Base-by-base conservation (phyloP, 2,113 vertebrate genomes). In the Oreocharis arfaki region DNA sequence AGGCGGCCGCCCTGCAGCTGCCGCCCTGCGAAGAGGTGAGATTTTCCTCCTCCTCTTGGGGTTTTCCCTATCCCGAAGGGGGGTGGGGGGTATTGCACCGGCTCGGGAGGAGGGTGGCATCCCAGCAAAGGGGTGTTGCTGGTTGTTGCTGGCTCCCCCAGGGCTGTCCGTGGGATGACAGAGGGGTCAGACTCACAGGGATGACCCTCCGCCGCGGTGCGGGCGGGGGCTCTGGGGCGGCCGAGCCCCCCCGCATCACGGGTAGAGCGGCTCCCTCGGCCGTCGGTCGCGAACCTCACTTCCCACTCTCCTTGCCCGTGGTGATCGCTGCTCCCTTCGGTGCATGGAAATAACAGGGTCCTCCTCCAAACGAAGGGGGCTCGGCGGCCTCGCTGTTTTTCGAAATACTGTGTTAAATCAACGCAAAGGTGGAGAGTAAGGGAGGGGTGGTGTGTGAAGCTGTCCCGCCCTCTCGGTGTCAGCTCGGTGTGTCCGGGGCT, bases 11-110 rank as follows among this genome's bases (percentile, higher is more conserved):
- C 77, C 89, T 80, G 60, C 97, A 94, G 95, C 87, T 93, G 83
- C 97, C 97, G 39, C 97, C 96, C 56, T 98, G 98, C 90, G 93
- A 88, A 93, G 98, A 98, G 98, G 98, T 98, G 97, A 98, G 97
- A 76, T 97, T 96, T 96, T 77, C 18, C 76, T 79, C 32, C 16
- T 69, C 33, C 61, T 55, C 57, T 32, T 11, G 16, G 84, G 88
- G 5, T 41, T 90, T 95, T 89, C 44, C 44, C 35, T 14, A 18
- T 81, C 35, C 32, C 0, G 35, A 11, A 83, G n/a, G 67, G 30
- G 30, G 39, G 3, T 7, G 12, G n/a, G 44, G 27, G 28, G 6
- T 8, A 24, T 14, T 21, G 60, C 55, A 52, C 75, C 16, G 53
- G 41, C 55, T 84, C 7, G 50, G 32, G 56, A 33, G 42, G 16